These are phyloP conservation scores for Ichneumoninae sp. DNA, from an alignment of 2,888 invertebrate genomes.

Conservation along the genomic window DNA sequence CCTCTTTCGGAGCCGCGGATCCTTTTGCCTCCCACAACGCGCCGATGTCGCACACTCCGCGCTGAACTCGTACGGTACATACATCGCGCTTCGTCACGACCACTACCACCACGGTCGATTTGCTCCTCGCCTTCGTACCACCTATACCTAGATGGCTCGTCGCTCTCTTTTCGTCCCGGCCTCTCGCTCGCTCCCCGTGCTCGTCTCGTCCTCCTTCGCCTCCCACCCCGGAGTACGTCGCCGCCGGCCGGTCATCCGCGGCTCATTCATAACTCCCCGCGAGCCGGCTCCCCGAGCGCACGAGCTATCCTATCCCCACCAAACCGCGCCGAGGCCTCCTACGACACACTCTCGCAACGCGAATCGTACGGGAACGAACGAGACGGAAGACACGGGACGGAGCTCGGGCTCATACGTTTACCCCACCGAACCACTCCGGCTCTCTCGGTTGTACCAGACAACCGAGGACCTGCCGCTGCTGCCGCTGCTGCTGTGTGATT, in stretches of 20 bases:
- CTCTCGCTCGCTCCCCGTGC: conserved; percentile 21
- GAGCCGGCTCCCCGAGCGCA: conserved; percentile 46
- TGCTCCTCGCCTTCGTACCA: conserved; percentile 38
- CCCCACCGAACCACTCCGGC: conserved; percentile 56
- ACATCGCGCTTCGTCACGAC: conserved; percentile 39
- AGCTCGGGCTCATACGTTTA: conserved; percentile 38
- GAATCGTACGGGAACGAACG: conserved; percentile 41
- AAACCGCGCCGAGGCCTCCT: conserved; percentile 9
- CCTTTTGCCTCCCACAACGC: conserved; percentile 68
- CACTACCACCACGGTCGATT: conserved; percentile 33
- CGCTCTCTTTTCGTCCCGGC: conserved; percentile 23
- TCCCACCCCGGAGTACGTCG: conserved; percentile 49
- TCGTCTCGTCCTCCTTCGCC: conserved; percentile 56
- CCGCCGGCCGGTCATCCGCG: conserved; percentile 64
- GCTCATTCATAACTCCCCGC: conserved; percentile 83
- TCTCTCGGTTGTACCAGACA: conserved; percentile 59
- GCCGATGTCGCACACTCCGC: conserved; percentile 62
- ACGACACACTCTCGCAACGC: conserved; percentile 30
- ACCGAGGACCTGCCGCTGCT: conserved; percentile 55
- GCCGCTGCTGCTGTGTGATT: conserved; percentile 52
- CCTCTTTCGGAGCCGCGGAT: conserved; percentile 73
- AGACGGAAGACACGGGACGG: conserved; percentile 17
- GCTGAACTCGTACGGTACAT: conserved; percentile 31
- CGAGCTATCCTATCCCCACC: conserved; percentile 47
- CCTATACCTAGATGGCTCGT: conserved; percentile 17